Conservation (phyloP, 2,888 invertebrate species). For the Tubiluchus corallicola region DNA sequence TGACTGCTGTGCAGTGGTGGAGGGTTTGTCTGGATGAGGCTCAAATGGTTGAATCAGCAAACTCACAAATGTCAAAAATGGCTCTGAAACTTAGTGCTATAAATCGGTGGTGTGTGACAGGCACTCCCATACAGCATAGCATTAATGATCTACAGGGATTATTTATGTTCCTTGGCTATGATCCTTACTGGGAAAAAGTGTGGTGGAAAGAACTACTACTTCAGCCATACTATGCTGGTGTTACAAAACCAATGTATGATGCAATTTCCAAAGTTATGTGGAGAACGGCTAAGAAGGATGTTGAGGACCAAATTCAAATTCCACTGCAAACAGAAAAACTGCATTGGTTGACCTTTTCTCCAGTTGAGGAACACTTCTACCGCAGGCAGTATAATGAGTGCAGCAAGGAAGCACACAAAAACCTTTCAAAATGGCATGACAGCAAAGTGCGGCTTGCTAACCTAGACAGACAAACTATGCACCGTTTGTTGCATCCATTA, state of each 20-base stretch:
- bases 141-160: constrained; percentile 38
- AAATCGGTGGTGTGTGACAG: constrained; percentile 49
- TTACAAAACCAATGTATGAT: constrained; percentile 33
- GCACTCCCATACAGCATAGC: constrained; percentile 50
- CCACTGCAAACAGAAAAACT: too few species aligned
- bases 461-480: constrained; percentile 32
- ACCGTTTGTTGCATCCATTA: constrained; percentile 41
- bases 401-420: constrained; percentile 32
- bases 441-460: too few species aligned
- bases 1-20: constrained; percentile 54
- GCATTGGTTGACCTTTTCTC: constrained; percentile 45
- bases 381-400: constrained; percentile 39
- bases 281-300: constrained; percentile 47
- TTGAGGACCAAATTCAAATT: constrained; percentile 38
- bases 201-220: constrained; percentile 38
- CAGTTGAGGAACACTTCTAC: constrained; percentile 53
- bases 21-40: constrained; percentile 57
- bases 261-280: constrained; percentile 42
- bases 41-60: constrained; percentile 49
- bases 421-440: too few species aligned
- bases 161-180: constrained; percentile 39
- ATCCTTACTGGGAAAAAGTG: constrained; percentile 34
- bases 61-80: constrained; percentile 42
- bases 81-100: constrained; percentile 37
- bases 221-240: constrained; percentile 35